Conservation (phyloP, 2,797 vertebrate genomes). For the Rhinogobio ventralis region DNA sequence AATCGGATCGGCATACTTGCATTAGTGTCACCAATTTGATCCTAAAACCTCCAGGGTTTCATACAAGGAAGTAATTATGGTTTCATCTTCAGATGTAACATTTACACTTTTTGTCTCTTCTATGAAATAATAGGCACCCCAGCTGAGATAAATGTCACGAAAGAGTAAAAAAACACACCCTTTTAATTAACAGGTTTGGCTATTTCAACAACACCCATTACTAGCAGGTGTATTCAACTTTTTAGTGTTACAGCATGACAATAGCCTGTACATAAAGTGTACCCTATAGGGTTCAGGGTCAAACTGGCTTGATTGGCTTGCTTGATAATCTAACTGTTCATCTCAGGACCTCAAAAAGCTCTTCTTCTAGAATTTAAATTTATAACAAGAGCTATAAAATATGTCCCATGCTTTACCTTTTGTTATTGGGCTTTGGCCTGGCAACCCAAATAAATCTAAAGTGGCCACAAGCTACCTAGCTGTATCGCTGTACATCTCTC, state of each 20-base stretch:
- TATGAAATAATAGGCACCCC: slow-evolving; percentile 11
- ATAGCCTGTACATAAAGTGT: no score
- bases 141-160: slow-evolving; percentile 27
- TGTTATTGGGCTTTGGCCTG: background rate
- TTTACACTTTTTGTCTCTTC: slow-evolving; percentile 6
- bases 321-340: background rate
- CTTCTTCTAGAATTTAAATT: no score
- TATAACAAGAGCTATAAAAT: background rate
- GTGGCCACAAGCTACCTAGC: no score
- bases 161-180: background rate
- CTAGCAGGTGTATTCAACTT: background rate
- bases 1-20: no score
- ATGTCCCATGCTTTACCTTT: background rate
- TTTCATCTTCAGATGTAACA: background rate
- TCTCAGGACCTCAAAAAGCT: background rate
- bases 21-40: no score
- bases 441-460: background rate
- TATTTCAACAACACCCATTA: background rate
- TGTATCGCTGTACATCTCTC: background rate
- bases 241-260: background rate
- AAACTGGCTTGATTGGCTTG: no score
- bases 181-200: background rate
- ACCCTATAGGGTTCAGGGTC: background rate
- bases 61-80: background rate
- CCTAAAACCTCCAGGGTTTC: no score